Conservation (phyloP, 1,140 invertebrate species). For the Laodelphax striatellus region DNA sequence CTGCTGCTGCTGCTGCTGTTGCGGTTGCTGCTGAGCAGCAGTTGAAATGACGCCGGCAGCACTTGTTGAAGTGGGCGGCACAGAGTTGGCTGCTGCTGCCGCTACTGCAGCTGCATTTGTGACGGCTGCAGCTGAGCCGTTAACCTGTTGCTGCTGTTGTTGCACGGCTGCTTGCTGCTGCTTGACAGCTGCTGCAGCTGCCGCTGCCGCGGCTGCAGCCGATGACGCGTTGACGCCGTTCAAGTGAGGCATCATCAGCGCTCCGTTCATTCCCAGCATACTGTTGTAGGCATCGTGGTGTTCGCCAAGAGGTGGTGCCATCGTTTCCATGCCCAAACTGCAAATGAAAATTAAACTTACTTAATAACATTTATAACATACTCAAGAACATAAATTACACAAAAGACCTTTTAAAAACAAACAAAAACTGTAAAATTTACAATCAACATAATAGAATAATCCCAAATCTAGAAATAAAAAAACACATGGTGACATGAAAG, state of each 20-base stretch:
- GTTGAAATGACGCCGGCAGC: background rate
- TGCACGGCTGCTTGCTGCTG: background rate
- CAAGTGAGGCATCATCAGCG: conserved; percentile 13
- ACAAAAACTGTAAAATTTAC: background rate
- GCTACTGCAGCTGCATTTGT: conserved; percentile 20
- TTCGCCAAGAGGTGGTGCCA: conserved; percentile 23
- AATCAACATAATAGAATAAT: background rate
- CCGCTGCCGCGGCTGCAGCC: conserved; percentile 6
- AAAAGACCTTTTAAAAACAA: background rate
- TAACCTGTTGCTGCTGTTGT: conserved; percentile 29
- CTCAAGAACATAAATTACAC: background rate
- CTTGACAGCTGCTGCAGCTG: conserved; percentile 8
- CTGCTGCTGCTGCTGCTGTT: conserved; percentile 24
- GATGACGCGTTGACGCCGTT: conserved; percentile 12
- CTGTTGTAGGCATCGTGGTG: conserved; percentile 23
- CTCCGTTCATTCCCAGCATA: conserved; percentile 21
- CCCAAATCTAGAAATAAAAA: too few relatives aligned
- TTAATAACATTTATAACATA: background rate
- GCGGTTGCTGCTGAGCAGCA: conserved; percentile 5
- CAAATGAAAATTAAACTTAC: conserved; percentile 3
- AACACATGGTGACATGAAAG: too few relatives aligned
- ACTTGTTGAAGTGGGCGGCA: conserved; percentile 20
- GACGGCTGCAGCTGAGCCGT: conserved; percentile 15
- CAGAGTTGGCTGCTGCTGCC: conserved; percentile 18
- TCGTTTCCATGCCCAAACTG: conserved; percentile 26